Base-by-base conservation (phyloP, 1,140 invertebrate species). In the Drosophila truncata region DNA sequence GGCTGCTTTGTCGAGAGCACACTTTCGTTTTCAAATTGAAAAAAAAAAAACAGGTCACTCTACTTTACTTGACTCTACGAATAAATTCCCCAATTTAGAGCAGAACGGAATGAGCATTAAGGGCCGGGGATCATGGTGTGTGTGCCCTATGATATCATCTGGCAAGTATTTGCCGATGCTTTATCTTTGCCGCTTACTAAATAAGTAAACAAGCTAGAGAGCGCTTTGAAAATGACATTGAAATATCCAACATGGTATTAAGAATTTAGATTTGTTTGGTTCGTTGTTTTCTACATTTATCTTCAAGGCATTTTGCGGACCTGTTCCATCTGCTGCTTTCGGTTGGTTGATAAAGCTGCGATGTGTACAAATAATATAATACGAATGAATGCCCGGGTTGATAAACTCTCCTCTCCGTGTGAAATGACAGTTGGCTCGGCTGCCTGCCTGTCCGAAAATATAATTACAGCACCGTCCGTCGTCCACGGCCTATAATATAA, bases 111-210 rank as follows among this genome's bases (percentile, higher is more conserved):
- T 42, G 20, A 13, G 20, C 47, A 46, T 23, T 29, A 46, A 44
- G 29, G 52, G 27, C 31, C 27, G 11, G 39, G 11, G 39, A 63
- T 66, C 25, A 41, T 61, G 44, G 20, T 60, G 50, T 25, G 50
- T 25, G n/a, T 79, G 75, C 80, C 76, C 80, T 88, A 87, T 87
- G 83, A 87, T 87, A 87, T 87, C 83, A 87, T 87, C 80, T 70
- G 41, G 47, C 14, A 71, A 88, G 44, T 84, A 87, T 87, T 88
- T 58, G 46, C 70, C 60, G 63, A 80, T 88, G 83, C 72, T 69
- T 71, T 78, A 79, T 83, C 55, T 65, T 37, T n/a, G 37, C 11
- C 35, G 47, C 39, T 35, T 35, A 47, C 58, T 35, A 47, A 50
- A 80, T 39, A 46, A 58, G 64, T n/a, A 50, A 50, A 50, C 49